Conservation (phyloP, 2,797 vertebrate genomes). For the Pseudochirops corinnae region DNA sequence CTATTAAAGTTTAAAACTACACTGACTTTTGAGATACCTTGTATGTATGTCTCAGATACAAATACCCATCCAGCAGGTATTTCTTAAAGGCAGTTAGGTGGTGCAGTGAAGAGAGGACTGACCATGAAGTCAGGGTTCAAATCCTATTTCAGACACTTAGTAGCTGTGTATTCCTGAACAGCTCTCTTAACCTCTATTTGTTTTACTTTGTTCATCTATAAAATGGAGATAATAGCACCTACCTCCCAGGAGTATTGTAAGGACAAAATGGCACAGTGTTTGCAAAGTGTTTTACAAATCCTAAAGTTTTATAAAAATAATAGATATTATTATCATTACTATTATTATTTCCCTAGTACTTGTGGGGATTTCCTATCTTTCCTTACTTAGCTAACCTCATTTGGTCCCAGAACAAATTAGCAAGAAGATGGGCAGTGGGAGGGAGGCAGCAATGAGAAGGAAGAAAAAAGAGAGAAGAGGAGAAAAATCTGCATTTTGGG, state of each 20-base stretch:
- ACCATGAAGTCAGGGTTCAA: not conserved
- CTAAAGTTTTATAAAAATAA: not conserved
- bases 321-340: not conserved
- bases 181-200: not conserved
- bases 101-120: not conserved
- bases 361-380: not conserved
- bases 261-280: not conserved
- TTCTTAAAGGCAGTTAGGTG: not conserved
- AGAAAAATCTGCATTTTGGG: too few species aligned
- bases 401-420: not conserved
- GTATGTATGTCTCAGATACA: not conserved
- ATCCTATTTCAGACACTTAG: not conserved
- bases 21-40: not conserved
- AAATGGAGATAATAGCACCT: not conserved
- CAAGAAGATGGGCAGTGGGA: not conserved
- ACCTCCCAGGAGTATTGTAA: not conserved
- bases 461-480: not conserved
- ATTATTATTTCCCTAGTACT: not conserved
- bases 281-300: not conserved
- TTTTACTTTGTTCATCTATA: not conserved
- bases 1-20: not conserved
- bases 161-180: not conserved
- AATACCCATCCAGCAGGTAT: not conserved
- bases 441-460: not conserved
- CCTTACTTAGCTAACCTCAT: not conserved